Percentiles rank a stretch among this genome's conserved stretches.
Evolutionary conservation across 2,888 invertebrate species (phyloP).

Genomic region (Machimus atricapillus): DNA sequence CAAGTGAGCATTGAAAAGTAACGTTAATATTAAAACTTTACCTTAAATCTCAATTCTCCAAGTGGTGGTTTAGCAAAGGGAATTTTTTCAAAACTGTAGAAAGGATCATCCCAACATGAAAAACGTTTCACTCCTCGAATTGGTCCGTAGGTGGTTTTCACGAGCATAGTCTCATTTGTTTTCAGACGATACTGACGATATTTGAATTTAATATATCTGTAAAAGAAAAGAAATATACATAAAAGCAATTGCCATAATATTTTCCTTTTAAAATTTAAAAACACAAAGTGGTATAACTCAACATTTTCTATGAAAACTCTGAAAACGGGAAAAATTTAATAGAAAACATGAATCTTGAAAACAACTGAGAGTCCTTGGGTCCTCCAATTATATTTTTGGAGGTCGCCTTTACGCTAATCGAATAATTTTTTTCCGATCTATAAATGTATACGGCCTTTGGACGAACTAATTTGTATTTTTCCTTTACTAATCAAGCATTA

Average conservation of each 20-base stretch:
- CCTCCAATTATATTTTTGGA: too few relatives aligned
- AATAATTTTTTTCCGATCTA: too few relatives aligned
- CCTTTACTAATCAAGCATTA: too few relatives aligned
- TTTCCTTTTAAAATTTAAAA: not conserved
- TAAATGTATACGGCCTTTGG: too few relatives aligned
- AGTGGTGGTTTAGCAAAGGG: conserved; percentile 60
- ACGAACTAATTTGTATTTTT: too few relatives aligned
- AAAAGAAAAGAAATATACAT: conserved; percentile 22
- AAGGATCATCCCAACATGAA: conserved; percentile 57
- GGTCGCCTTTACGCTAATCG: too few relatives aligned
- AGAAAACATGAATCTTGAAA: too few relatives aligned
- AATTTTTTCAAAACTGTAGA: conserved; percentile 58
- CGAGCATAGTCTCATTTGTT: conserved; percentile 53
- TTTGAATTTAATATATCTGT: conserved; percentile 59
- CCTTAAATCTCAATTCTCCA: conserved; percentile 53
- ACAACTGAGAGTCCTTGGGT: too few relatives aligned
- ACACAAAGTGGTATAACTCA: too few relatives aligned
- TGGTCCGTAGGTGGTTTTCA: conserved; percentile 56
- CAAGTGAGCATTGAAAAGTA: not conserved
- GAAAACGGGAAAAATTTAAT: too few relatives aligned
- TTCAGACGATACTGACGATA: conserved; percentile 56
- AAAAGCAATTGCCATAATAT: not conserved
- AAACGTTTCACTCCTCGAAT: conserved; percentile 58
- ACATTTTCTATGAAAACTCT: too few relatives aligned
- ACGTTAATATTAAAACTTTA: not conserved